Conservation (phyloP, 2,113 vertebrate genomes). For the Phoenicopterus ruber region DNA sequence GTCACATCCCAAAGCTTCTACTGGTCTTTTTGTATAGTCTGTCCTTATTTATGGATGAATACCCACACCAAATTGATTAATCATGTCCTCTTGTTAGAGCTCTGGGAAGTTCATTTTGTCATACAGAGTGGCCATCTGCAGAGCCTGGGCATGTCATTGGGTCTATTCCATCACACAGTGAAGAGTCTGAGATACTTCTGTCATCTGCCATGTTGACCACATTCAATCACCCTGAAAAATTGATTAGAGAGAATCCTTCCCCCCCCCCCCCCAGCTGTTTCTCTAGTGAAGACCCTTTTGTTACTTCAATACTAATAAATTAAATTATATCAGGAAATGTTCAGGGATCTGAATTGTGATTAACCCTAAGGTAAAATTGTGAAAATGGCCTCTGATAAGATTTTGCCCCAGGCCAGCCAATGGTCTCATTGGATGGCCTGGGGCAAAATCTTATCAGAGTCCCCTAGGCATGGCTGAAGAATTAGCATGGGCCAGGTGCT, state of each 20-base stretch:
- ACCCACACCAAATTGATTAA: neutral
- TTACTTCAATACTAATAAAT: neutral
- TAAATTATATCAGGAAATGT: neutral
- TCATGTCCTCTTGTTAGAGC: neutral
- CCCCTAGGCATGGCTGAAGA: neutral
- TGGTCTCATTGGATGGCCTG: too few species aligned
- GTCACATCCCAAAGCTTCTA: neutral
- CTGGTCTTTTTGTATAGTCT: neutral
- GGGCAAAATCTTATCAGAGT: too few species aligned
- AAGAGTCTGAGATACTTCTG: neutral
- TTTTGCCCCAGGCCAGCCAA: neutral
- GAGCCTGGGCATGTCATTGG: neutral
- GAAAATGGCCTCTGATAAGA: neutral
- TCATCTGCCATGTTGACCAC: neutral
- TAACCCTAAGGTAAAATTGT: neutral
- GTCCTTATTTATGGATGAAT: neutral
- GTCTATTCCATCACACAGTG: neutral
- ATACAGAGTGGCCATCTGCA: neutral
- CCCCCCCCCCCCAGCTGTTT: neutral
- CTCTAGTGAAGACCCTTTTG: neutral
- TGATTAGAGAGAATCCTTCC: neutral
- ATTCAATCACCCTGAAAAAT: neutral
- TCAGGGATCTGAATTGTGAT: neutral
- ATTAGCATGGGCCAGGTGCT: neutral
- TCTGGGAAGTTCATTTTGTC: neutral